Base-by-base conservation (phyloP, 2,888 invertebrate genomes). In the Cryptocheilus praepositus region DNA sequence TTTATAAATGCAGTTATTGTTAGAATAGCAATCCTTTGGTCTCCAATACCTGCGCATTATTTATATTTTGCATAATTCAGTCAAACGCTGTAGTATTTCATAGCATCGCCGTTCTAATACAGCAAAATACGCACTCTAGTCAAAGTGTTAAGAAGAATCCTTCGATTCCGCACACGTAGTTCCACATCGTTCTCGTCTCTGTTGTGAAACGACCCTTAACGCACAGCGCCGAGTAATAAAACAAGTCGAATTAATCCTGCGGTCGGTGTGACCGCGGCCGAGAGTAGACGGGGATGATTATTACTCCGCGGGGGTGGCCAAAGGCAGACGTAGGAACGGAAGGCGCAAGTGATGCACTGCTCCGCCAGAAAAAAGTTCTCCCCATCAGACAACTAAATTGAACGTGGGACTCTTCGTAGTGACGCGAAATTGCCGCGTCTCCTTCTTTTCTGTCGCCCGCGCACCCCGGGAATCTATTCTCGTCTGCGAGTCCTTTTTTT, bases 181-280 rank as follows among this genome's bases (percentile, higher is more conserved):
- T n/a, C 4, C 22, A 16, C 54, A 19, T 28, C 8, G 13, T 36
- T 36, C 13, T 11, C 8, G 36, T 36, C 8, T 36, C 36, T 11
- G 36, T 11, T 36, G 36, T 36, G 36, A 36, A n/a, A 36, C 36
- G 8, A 11, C 36, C 36, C 36, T 7, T 64, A 66, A 77, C n/a
- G 74, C 58, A 61, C 55, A 67, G 43, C 62, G 61, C 66, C 53
- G 62, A 49, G 65, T 67, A 76, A 76, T 79, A 73, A 79, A 76
- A 64, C 73, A 51, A 57, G 68, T 65, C 57, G 76, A 77, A 76
- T 77, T 76, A 79, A 77, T 77, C 70, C 67, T 49, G 64, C 66
- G 60, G 66, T 49, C 49, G 49, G 49, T 43, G 66, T 66, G 66
- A 57, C 61, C 67, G 51, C 51, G 55, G 45, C 53, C 21, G 55